Evolutionary conservation across 2,888 invertebrate genomes (phyloP).

Genomic region (Macrophya alboannulata): DNA sequence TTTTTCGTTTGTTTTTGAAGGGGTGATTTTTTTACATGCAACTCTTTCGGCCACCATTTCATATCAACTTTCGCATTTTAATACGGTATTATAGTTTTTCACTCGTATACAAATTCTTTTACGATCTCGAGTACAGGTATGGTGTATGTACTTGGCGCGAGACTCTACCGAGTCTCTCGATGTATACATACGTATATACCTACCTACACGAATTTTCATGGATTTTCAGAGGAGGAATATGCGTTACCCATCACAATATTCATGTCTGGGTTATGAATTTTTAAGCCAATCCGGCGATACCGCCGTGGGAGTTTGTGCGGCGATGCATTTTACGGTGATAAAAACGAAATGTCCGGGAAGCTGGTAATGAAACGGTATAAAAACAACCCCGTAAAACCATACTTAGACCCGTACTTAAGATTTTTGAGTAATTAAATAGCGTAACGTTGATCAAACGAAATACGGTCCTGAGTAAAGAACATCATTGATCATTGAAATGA

Average conservation of each 20-base stretch:
- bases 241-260: slow-evolving; percentile 28
- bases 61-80: neutral
- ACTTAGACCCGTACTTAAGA: neutral
- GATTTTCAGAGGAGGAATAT: neutral
- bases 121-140: slow-evolving; percentile 68
- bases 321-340: slow-evolving; percentile 18
- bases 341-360: neutral
- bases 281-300: neutral
- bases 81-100: neutral
- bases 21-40: neutral
- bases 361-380: neutral
- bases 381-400: neutral
- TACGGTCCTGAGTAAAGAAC: neutral
- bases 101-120: slow-evolving; percentile 62
- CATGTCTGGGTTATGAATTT: slow-evolving; percentile 42
- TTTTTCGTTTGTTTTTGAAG: neutral
- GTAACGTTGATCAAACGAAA: neutral
- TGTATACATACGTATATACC: neutral
- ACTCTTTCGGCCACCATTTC: neutral
- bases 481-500: too few species aligned
- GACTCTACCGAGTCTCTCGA: too few species aligned
- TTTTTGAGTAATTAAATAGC: neutral
- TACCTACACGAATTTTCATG: slow-evolving; percentile 7
- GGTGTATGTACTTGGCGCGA: too few species aligned
- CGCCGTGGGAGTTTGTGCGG: neutral